Evolutionary conservation across 2,888 invertebrate species (phyloP).

Genomic region (Philhelius pedissequus): DNA sequence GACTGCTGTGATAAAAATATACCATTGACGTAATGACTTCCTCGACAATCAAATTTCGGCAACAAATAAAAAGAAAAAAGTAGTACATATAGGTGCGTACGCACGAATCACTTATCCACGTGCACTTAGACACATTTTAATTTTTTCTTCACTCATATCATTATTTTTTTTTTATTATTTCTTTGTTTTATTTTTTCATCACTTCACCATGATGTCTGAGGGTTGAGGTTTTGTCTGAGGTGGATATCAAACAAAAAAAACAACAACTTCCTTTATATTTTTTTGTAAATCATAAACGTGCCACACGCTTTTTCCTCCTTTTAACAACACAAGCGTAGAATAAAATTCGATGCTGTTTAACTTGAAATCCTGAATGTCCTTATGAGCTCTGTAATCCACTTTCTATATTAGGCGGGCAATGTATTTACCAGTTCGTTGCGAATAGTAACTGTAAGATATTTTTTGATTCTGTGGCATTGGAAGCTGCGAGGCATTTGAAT

Average conservation of each 20-base stretch:
- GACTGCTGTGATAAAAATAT: constrained; percentile 7
- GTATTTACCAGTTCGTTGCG: constrained; percentile 19
- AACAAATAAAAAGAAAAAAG: constrained; percentile 42
- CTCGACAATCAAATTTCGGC: constrained; percentile 47
- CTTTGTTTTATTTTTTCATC: neutral
- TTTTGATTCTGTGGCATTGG: neutral
- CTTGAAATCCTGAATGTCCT: constrained; percentile 58
- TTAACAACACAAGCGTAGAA: constrained; percentile 9
- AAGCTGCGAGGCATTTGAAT: neutral
- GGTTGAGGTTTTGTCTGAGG: constrained; percentile 1
- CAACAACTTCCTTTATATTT: constrained; percentile 22
- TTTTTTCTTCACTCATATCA: constrained; percentile 15
- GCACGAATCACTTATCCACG: constrained; percentile 57
- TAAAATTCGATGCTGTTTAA: constrained; percentile 55
- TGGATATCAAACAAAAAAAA: neutral
- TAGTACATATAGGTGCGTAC: constrained; percentile 13
- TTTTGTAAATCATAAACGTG: constrained; percentile 38
- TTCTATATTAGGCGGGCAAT: constrained; percentile 29
- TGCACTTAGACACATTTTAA: constrained; percentile 56
- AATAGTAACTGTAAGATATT: neutral
- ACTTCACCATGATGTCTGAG: neutral
- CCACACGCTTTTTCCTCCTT: constrained; percentile 2
- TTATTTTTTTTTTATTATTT: neutral
- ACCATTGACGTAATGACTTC: constrained; percentile 56
- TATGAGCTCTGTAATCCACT: constrained; percentile 58